Evolutionary conservation across 64 coral and sea anemone genomes (phyloP).

Genomic region (Hydrozoanthus tunicans): DNA sequence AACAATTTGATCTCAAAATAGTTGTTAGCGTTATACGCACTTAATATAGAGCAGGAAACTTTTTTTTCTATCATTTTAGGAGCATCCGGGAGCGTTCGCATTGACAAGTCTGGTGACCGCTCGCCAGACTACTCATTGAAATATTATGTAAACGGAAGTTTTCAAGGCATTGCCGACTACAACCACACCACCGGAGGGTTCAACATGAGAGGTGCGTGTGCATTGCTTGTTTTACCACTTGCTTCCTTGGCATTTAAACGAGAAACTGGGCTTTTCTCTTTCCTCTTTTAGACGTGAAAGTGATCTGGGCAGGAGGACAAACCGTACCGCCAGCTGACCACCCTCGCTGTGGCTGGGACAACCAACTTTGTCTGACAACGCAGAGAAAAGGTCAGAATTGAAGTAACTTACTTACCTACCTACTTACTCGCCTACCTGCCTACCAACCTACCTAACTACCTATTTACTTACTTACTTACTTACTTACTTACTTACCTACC

Average conservation of each 20-base stretch:
- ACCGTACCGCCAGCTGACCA: constrained; percentile 74
- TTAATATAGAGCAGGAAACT: background rate
- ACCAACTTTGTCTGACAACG: constrained; percentile 63
- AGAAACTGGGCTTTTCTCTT: background rate
- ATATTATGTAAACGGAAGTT: constrained; percentile 88
- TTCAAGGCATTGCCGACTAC: constrained; percentile 86
- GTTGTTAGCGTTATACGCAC: background rate
- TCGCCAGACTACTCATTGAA: constrained; percentile 85
- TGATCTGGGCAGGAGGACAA: constrained; percentile 85
- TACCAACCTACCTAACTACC: too few species aligned
- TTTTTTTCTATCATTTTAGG: constrained; percentile 16
- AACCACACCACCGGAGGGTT: constrained; percentile 78
- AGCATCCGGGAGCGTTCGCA: constrained; percentile 72
- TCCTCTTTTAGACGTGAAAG: constrained; percentile 69
- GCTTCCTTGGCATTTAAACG: background rate
- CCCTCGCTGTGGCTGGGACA: constrained; percentile 80
- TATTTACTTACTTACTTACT: too few species aligned
- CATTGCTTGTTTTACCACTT: background rate
- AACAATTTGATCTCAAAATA: too few species aligned
- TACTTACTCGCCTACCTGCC: too few species aligned
- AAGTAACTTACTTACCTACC: background rate
- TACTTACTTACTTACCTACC: too few species aligned
- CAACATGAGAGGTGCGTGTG: constrained; percentile 68
- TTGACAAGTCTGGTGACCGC: constrained; percentile 75
- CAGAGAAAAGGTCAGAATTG: constrained; percentile 62